These are phyloP conservation scores for Pituophis catenifer DNA, from an alignment of 2,113 vertebrate genomes.

Conservation along the genomic window DNA sequence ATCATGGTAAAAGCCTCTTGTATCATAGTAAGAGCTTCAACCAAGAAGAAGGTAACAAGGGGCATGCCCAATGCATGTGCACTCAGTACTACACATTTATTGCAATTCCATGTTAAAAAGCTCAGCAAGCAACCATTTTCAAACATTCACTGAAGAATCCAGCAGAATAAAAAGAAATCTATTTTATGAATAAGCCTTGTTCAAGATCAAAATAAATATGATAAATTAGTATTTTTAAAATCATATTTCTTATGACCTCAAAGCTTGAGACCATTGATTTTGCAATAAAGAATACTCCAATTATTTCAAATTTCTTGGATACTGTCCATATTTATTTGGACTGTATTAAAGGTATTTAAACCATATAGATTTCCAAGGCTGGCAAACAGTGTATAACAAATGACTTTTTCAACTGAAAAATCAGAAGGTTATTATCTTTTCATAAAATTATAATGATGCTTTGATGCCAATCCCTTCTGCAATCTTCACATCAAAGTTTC, in stretches of 20 bases:
- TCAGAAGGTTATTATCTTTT: too few species aligned
- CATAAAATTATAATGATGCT: too few species aligned
- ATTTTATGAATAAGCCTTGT: not conserved
- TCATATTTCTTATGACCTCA: not conserved
- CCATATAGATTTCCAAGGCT: not conserved
- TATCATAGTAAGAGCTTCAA: not conserved
- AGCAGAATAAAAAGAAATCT: not conserved
- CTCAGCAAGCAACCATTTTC: not conserved
- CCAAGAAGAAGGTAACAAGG: not conserved
- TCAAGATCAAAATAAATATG: not conserved
- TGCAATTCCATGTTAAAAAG: not conserved
- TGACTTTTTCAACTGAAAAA: not conserved
- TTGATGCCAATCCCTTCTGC: too few species aligned
- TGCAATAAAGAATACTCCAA: not conserved
- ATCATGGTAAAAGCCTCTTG: not conserved
- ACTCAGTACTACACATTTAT: not conserved
- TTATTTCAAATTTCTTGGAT: not conserved
- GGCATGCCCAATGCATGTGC: not conserved
- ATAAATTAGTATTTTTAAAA: not conserved
- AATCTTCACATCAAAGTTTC: too few species aligned
- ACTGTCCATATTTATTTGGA: not conserved
- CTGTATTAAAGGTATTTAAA: not conserved
- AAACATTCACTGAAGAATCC: not conserved
- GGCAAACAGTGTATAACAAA: not conserved
- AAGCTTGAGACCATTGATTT: not conserved